Evolutionary conservation across 2,888 invertebrate genomes (phyloP).

Genomic region (Clunio marinus): DNA sequence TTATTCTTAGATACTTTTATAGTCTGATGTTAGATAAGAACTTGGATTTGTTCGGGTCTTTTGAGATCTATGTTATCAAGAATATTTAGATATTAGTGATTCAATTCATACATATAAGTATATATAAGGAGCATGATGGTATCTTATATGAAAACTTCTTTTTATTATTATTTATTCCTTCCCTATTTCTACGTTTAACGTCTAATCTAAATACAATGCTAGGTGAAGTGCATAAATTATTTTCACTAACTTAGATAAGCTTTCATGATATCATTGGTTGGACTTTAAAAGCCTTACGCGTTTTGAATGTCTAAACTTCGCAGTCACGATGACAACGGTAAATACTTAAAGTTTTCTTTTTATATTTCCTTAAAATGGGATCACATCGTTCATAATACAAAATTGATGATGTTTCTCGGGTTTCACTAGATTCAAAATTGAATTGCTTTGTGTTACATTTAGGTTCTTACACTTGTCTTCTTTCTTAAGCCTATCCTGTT

Average conservation of each 20-base stretch:
- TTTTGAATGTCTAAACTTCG: background rate
- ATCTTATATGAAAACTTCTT: background rate
- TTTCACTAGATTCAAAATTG: background rate
- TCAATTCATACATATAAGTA: no score
- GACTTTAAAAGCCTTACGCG: background rate
- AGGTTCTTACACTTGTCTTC: background rate
- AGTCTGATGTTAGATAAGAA: no score
- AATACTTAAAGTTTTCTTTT: no score
- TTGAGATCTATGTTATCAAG: no score
- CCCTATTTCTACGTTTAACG: background rate
- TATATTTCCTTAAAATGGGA: background rate
- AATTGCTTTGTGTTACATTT: constrained; percentile 10
- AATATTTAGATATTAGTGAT: no score
- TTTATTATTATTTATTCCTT: no score
- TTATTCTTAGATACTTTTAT: no score
- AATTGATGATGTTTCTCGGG: background rate
- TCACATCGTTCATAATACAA: constrained; percentile 3
- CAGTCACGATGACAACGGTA: background rate
- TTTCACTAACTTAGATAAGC: background rate
- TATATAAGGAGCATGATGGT: background rate
- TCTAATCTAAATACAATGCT: background rate
- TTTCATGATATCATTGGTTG: background rate
- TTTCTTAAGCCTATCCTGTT: no score
- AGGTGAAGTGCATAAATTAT: constrained; percentile 1
- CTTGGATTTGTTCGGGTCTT: no score